These are phyloP conservation scores for Melanotaenia boesemani DNA, from an alignment of 2,797 vertebrate genomes.

Conservation along the genomic window DNA sequence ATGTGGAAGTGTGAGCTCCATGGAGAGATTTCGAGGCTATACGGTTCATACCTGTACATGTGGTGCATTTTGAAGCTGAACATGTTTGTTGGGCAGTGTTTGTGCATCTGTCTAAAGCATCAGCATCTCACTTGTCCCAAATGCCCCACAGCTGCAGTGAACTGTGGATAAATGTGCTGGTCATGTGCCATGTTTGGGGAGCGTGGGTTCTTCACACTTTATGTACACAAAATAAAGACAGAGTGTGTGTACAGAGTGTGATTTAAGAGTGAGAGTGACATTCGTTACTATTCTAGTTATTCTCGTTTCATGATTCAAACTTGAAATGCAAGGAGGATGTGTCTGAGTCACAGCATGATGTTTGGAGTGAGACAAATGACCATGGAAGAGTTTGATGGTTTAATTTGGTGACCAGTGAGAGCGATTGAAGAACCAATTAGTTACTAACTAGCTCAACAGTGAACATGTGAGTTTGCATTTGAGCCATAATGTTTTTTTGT, in stretches of 20 bases:
- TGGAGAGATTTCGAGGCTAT: background rate
- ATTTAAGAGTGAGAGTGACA: background rate
- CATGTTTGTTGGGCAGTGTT: slow-evolving; percentile 2
- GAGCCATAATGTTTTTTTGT: background rate
- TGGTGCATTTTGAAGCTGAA: background rate
- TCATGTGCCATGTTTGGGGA: background rate
- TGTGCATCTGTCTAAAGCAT: slow-evolving; percentile 4
- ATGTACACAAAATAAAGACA: no score
- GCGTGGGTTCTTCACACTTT: no score
- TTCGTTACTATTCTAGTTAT: background rate
- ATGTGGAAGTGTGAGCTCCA: slow-evolving; percentile 18
- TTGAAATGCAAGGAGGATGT: background rate
- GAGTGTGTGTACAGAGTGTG: background rate
- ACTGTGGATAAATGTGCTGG: slow-evolving; percentile 23
- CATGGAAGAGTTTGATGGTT: slow-evolving; percentile 32
- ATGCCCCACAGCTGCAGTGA: slow-evolving; percentile 12
- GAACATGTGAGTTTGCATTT: slow-evolving; percentile 5
- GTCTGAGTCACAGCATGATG: slow-evolving; percentile 1
- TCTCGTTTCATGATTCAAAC: background rate
- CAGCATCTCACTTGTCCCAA: slow-evolving; percentile 7
- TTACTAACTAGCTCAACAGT: slow-evolving; percentile 44
- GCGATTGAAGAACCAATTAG: slow-evolving; percentile 67
- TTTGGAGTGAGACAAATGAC: slow-evolving; percentile 31
- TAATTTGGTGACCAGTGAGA: slow-evolving; percentile 67
- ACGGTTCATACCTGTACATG: slow-evolving; percentile 2